These are phyloP conservation scores for Phalera bucephala DNA, from an alignment of 2,888 invertebrate species.

Conservation along the genomic window DNA sequence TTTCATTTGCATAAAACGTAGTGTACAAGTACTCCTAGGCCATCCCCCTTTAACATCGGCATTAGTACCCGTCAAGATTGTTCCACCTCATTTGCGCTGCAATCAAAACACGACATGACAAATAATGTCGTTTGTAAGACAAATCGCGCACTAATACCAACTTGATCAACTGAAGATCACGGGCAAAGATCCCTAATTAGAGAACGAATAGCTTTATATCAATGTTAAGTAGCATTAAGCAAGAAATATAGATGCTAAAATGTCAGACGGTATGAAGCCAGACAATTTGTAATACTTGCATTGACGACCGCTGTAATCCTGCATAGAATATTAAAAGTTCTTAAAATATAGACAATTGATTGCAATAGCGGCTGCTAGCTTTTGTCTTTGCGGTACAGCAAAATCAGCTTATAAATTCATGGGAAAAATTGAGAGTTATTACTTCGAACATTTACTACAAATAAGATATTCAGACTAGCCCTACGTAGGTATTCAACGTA, in stretches of 20 bases:
- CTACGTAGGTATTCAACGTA: too few species aligned
- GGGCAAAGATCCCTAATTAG: background rate
- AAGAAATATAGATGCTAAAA: background rate
- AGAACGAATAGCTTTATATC: background rate
- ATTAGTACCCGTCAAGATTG: background rate
- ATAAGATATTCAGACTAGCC: too few species aligned
- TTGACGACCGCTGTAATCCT: background rate
- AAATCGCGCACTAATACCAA: background rate
- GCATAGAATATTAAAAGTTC: background rate
- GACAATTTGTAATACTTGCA: background rate
- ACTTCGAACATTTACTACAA: too few species aligned
- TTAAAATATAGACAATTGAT: too few species aligned
- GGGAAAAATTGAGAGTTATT: too few species aligned
- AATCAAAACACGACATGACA: background rate
- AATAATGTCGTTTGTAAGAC: background rate
- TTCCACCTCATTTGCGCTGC: background rate
- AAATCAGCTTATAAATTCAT: too few species aligned
- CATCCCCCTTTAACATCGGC: background rate
- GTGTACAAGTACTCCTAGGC: background rate
- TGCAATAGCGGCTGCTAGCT: too few species aligned
- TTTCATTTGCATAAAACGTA: too few species aligned
- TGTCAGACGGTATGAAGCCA: background rate
- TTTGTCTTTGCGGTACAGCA: too few species aligned
- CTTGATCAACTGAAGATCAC: background rate
- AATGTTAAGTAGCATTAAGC: background rate